Evolutionary conservation across 2,888 invertebrate genomes (phyloP).

Genomic region (Trichacis sp.): DNA sequence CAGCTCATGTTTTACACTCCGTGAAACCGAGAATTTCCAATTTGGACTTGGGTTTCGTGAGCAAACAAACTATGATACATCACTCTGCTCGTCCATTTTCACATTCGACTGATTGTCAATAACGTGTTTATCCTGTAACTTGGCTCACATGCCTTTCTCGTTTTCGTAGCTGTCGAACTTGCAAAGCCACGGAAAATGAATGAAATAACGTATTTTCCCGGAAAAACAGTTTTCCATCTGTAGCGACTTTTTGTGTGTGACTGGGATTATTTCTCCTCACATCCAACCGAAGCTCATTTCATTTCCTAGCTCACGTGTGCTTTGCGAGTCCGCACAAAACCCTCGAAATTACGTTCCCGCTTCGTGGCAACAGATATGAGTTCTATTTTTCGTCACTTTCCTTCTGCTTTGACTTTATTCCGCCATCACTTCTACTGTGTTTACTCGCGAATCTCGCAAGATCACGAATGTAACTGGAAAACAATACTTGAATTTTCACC

Average conservation of each 20-base stretch:
- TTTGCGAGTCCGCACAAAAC: background rate
- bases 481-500: too few relatives aligned
- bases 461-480: too few relatives aligned
- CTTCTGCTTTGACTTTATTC: conserved; percentile 25
- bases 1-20: background rate
- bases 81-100: background rate
- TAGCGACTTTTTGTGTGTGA: background rate
- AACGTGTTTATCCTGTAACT: background rate
- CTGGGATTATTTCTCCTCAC: too few relatives aligned
- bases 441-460: conserved; percentile 8
- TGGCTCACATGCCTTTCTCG: background rate
- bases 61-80: background rate
- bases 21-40: too few relatives aligned
- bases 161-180: conserved; percentile 21
- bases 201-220: conserved; percentile 2
- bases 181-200: conserved; percentile 9
- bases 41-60: too few relatives aligned
- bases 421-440: conserved; percentile 22
- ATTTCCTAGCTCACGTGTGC: too few relatives aligned
- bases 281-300: too few relatives aligned
- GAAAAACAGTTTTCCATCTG: background rate
- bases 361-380: background rate
- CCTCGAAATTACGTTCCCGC: background rate
- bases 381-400: conserved; percentile 22
- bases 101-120: background rate